Evolutionary conservation across 1,140 invertebrate genomes (phyloP).

Genomic region (Condylostylus longicornis): DNA sequence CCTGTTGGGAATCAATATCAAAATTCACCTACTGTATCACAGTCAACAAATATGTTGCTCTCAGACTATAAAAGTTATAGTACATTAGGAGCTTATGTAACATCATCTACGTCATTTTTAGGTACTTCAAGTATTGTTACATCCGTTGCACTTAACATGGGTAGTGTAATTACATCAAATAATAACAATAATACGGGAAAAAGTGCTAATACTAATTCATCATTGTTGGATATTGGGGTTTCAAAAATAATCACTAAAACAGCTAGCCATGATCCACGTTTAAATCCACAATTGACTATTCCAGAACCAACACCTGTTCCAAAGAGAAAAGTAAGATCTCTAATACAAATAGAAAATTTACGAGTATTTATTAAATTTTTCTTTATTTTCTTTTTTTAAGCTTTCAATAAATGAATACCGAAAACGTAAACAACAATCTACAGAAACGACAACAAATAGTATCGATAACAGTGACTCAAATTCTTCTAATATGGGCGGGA

Average conservation of each 20-base stretch:
- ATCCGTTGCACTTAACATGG: not conserved
- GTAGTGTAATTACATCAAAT: slow-evolving; percentile 1
- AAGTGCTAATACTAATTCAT: too few species aligned
- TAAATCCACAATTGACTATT: slow-evolving; percentile 25
- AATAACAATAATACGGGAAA: slow-evolving; percentile 2
- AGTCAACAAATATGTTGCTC: not conserved
- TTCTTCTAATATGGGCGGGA: too few species aligned
- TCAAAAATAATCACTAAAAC: slow-evolving; percentile 23
- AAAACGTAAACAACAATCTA: slow-evolving; percentile 23
- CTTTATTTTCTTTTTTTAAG: not conserved
- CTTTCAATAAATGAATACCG: slow-evolving; percentile 30
- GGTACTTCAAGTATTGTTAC: not conserved
- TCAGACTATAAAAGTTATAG: slow-evolving; percentile 10
- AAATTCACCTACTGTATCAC: not conserved
- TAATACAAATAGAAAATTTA: slow-evolving; percentile 24
- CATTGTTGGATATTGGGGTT: not conserved
- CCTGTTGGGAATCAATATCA: not conserved
- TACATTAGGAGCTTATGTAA: slow-evolving; percentile 7
- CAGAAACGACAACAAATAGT: too few species aligned
- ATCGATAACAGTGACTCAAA: too few species aligned
- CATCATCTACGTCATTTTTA: slow-evolving; percentile 4
- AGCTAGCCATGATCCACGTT: slow-evolving; percentile 27
- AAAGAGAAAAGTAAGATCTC: slow-evolving; percentile 20
- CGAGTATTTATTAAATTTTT: not conserved
- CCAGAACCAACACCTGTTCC: slow-evolving; percentile 26